Percentiles rank a stretch among this genome's conserved stretches.
Conservation (phyloP, 1,140 invertebrate species). For the Drosophila nebulosa region DNA sequence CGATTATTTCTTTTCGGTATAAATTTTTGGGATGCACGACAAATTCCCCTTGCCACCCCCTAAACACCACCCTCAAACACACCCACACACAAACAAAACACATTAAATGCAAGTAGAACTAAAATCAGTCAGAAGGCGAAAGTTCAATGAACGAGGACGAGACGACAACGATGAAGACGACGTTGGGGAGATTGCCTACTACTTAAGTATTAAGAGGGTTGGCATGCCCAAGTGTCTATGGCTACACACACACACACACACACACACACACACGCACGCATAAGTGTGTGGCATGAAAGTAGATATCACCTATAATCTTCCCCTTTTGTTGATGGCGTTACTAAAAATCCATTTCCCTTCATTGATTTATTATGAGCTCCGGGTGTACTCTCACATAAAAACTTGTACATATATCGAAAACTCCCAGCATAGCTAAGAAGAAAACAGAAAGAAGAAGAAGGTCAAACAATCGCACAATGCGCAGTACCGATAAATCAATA, state of each 20-base stretch:
- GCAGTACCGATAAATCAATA: conserved; percentile 64
- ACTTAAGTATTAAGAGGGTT: conserved; percentile 66
- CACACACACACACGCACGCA: not conserved
- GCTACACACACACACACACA: not conserved
- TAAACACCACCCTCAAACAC: no score
- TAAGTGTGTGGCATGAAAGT: not conserved
- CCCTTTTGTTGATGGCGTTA: conserved; percentile 43
- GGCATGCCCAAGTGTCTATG: conserved; percentile 14
- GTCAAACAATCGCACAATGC: conserved; percentile 42
- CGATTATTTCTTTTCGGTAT: not conserved
- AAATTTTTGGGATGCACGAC: no score
- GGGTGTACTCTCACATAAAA: not conserved
- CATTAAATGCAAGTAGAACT: not conserved
- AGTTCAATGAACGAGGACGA: conserved; percentile 62
- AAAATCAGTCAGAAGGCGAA: conserved; percentile 16
- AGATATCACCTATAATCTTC: not conserved
- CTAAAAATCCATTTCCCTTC: conserved; percentile 70
- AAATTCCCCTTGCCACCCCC: no score
- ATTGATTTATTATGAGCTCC: conserved; percentile 70
- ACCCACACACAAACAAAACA: not conserved
- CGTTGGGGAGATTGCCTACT: conserved; percentile 42
- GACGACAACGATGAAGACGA: conserved; percentile 22
- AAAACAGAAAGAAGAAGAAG: not conserved
- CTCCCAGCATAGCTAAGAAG: conserved; percentile 21
- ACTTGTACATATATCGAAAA: not conserved